Evolutionary conservation across 1,140 invertebrate genomes (phyloP), one percentile per base, ranked within the genome.

Genomic region (Lasaia peninsularis): DNA sequence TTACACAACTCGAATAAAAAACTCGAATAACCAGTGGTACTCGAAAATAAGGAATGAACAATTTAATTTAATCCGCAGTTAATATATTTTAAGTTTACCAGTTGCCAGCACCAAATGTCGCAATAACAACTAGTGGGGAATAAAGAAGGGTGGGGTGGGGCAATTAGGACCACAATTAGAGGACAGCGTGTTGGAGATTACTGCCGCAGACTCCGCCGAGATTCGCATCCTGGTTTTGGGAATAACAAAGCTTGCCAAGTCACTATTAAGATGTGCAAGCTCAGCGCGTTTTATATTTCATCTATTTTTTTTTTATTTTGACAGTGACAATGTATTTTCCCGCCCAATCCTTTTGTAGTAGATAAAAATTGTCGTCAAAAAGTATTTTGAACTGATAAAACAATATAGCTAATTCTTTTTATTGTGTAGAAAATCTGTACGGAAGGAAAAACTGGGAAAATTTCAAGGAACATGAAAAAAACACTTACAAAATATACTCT

Each of bases 81-180:
- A 51, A 65, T 62, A 52, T 65, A 50, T 60, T 65, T 59, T 63
- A 58, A 60, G 58, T 64, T 62, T 62, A 51, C 60, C 63, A 57
- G 58, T 57, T 53, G 67, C 62, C 63, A 52, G 58, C 59, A 58
- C 67, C 60, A 68, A 62, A 63, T 70, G 66, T 73, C 65, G 58
- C 53, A 67, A 63, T 67, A 76, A 71, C 71, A 70, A 72, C 63
- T 49, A 64, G 62, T 59, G 63, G 58, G 57, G 65, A 76, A 80
- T 76, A 78, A 80, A 79, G 80, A 77, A 74, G 70, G 70, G 70
- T 58, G 67, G 56, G 63, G 56, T 56, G 75, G 77, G 75, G 71
- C 84, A 88, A 89, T 89, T 88, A 89, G 81, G 78, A 77, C 75
- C 78, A 80, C 86, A 89, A 89, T 89, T 88, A 88, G 81, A 78